phyloP scores from a whole-genome alignment of 1,140 invertebrate species.

The Zaprionus tsacasi region DNA sequence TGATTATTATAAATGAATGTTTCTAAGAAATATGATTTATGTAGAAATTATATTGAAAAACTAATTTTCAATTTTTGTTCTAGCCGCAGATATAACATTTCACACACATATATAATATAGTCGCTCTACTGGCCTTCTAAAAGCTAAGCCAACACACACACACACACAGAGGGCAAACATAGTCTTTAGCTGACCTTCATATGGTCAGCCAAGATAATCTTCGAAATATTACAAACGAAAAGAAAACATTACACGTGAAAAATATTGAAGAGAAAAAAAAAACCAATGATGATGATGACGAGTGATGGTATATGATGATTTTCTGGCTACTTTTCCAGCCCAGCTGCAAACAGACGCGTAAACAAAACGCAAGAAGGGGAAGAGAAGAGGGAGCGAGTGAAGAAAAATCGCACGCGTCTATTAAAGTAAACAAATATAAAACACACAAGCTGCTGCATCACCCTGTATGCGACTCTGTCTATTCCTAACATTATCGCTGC shows the following conservation, averaged over 20 bases:
- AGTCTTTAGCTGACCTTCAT: conserved; percentile 33
- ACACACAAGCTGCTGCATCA: background rate
- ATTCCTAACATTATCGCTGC: background rate
- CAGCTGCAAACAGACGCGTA: background rate
- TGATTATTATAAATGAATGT: too few relatives aligned
- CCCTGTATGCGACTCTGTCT: background rate
- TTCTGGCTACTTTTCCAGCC: conserved; percentile 5
- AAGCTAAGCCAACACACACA: conserved; percentile 35
- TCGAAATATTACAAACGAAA: conserved; percentile 32
- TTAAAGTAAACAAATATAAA: conserved; percentile 8
- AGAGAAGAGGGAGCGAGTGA: background rate
- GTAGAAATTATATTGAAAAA: too few relatives aligned
- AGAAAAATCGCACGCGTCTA: conserved; percentile 1
- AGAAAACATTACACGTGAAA: conserved; percentile 10
- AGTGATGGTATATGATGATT: conserved; percentile 9
- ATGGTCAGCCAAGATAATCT: conserved; percentile 27
- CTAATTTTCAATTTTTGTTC: too few relatives aligned
- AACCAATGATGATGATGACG: background rate
- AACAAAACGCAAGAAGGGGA: background rate
- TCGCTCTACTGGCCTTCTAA: conserved; percentile 26
- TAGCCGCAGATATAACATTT: conserved; percentile 17
- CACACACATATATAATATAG: conserved; percentile 11
- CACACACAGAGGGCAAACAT: conserved; percentile 9
- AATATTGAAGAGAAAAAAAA: conserved; percentile 17
- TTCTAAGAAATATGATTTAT: too few relatives aligned